Percentiles rank a stretch among this genome's conserved stretches.
Evolutionary conservation across 1,140 invertebrate species (phyloP).

Genomic region (Leptonema lineaticorne): DNA sequence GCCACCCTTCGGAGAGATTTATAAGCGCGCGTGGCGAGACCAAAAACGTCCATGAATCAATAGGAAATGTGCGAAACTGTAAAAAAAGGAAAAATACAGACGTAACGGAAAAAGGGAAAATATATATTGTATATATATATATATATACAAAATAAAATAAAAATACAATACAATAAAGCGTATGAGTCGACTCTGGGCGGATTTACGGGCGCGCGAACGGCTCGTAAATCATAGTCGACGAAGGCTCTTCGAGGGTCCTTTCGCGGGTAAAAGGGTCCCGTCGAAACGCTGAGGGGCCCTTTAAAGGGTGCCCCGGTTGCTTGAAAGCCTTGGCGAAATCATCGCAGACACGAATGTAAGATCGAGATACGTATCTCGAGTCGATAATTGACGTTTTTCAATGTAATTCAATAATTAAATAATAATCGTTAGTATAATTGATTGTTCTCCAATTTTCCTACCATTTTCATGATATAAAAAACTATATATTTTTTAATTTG

Average conservation of each 20-base stretch:
- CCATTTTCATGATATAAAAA: no score
- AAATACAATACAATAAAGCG: conserved; percentile 9
- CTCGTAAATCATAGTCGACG: conserved; percentile 8
- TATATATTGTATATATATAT: no score
- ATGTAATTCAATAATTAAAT: no score
- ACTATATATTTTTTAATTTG: no score
- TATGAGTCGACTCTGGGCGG: background rate
- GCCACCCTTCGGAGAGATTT: background rate
- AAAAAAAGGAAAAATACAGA: background rate
- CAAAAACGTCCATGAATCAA: conserved; percentile 14
- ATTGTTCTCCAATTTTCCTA: no score
- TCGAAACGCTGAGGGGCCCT: background rate
- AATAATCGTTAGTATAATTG: no score
- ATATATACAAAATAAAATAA: background rate
- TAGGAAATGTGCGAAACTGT: background rate
- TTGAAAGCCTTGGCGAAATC: background rate
- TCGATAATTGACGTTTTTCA: no score
- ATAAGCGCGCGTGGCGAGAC: background rate
- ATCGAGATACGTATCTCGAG: no score
- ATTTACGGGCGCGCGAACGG: conserved; percentile 5
- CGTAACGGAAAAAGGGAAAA: background rate
- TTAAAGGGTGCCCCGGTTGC: background rate
- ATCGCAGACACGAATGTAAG: no score
- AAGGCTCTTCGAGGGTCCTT: background rate
- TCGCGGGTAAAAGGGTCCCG: no score